Percentiles rank a stretch among this genome's conserved stretches.
These are phyloP conservation scores for Ianthella basta DNA, from an alignment of 37 sponge, comb jelly and placozoan species.

Conservation along the genomic window DNA sequence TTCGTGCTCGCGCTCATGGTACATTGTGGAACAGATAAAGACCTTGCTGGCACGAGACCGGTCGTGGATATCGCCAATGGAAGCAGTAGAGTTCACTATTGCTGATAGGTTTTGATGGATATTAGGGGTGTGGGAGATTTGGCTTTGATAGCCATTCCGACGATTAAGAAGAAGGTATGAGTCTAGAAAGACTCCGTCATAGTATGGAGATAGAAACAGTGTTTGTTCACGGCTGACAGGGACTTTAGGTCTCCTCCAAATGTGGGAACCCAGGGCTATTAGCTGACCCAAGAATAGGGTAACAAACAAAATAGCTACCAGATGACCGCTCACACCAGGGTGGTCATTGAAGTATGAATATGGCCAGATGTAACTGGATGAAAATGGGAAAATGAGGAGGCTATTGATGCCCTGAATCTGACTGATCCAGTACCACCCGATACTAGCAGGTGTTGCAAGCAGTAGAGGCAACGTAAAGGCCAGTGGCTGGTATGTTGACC, in stretches of 20 bases:
- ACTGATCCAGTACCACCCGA: conserved; percentile 26
- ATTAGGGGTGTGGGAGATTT: too few species aligned
- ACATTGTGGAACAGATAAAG: conserved; percentile 92
- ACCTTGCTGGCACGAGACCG: conserved; percentile 17
- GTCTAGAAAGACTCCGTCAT: conserved; percentile 75
- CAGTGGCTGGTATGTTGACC: conserved; percentile 17
- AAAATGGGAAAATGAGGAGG: neutral
- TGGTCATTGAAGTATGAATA: neutral
- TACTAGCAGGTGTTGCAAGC: neutral
- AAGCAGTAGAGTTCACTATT: too few species aligned
- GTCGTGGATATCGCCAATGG: too few species aligned
- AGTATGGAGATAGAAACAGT: conserved; percentile 73
- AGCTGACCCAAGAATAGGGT: conserved; percentile 57
- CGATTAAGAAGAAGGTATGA: conserved; percentile 71
- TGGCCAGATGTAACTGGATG: neutral
- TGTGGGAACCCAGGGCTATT: conserved; percentile 39
- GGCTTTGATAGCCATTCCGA: neutral
- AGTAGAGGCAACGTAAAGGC: conserved; percentile 19
- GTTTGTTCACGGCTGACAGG: conserved; percentile 66
- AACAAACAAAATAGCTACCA: conserved; percentile 12
- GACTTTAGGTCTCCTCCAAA: conserved; percentile 49
- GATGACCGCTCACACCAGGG: neutral
- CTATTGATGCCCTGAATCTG: neutral
- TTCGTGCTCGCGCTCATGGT: conserved; percentile 66
- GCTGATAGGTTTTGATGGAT: too few species aligned